A percentile compares a stretch with the other conserved stretches of the same genome.
phyloP scores from a whole-genome alignment of 2,888 invertebrate species.

The Lathronympha strigana region DNA sequence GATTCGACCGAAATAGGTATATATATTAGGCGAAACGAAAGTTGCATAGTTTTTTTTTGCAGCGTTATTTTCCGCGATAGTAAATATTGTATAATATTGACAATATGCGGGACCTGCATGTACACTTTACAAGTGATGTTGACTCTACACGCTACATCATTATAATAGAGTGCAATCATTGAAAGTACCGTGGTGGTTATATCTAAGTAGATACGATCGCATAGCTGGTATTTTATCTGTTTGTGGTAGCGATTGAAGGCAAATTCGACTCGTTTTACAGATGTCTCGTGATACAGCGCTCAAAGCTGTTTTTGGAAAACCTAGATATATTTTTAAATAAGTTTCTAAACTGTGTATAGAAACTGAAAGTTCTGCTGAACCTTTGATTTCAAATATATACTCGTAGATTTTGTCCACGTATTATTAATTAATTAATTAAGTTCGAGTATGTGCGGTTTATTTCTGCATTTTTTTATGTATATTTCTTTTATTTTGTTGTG shows the following conservation, averaged over 20 bases:
- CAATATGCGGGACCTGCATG: background rate
- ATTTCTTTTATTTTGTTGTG: no score
- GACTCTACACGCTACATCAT: background rate
- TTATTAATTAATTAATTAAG: no score
- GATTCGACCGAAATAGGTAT: no score
- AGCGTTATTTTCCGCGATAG: background rate
- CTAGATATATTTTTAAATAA: no score
- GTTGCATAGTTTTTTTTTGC: no score
- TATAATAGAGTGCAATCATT: constrained; percentile 13
- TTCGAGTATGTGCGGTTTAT: no score
- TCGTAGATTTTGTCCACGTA: no score
- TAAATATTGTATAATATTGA: background rate
- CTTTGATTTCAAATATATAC: no score
- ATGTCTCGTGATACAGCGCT: background rate
- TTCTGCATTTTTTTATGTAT: no score
- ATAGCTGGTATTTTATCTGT: constrained; percentile 9
- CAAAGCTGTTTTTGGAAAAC: background rate
- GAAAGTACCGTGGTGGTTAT: background rate
- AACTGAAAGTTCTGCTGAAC: no score
- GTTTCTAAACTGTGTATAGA: no score
- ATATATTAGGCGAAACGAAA: no score
- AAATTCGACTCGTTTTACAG: background rate
- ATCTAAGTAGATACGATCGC: constrained; percentile 1
- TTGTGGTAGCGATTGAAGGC: background rate
- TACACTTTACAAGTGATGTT: background rate